Conservation (phyloP, 2,797 vertebrate genomes). For the Pseudochaenichthys georgianus region DNA sequence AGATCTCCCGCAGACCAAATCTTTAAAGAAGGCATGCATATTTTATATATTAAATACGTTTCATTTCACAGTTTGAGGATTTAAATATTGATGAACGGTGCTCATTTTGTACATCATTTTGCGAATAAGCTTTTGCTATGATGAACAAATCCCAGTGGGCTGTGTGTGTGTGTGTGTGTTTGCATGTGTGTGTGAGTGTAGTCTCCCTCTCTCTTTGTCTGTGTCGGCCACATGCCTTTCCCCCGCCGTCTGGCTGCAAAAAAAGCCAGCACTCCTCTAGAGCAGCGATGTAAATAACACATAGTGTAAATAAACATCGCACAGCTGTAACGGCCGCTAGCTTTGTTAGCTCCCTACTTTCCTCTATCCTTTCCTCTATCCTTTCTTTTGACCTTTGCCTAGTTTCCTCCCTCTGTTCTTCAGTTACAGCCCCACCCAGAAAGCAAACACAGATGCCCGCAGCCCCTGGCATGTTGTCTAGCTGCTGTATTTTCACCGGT, state of each 20-base stretch:
- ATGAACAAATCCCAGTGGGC: constrained; percentile 39
- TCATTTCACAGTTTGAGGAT: constrained; percentile 46
- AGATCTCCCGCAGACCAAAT: constrained; percentile 25
- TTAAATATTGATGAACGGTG: constrained; percentile 52
- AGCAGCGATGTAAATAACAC: constrained; percentile 54
- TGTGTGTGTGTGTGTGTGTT: constrained; percentile 24
- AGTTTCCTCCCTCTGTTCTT: constrained; percentile 32
- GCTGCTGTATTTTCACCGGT: constrained; percentile 64
- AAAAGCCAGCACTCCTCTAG: constrained; percentile 38
- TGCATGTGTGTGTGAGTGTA: constrained; percentile 33
- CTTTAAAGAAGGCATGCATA: constrained; percentile 44
- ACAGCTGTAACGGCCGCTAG: constrained; percentile 24
- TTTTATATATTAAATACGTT: constrained; percentile 59
- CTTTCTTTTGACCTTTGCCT: constrained; percentile 61
- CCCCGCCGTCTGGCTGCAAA: constrained; percentile 46
- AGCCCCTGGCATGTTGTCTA: constrained; percentile 65
- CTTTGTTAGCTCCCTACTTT: constrained; percentile 36
- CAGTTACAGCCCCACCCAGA: constrained; percentile 50
- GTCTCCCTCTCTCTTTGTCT: constrained; percentile 58
- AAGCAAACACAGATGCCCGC: constrained; percentile 64
- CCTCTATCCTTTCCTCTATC: constrained; percentile 27
- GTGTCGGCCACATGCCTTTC: constrained; percentile 52
- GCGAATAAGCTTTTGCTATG: constrained; percentile 30
- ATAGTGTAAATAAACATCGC: constrained; percentile 53
- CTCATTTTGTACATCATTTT: constrained; percentile 51